Conservation (phyloP, 2,113 vertebrate species). For the Rhinoderma darwinii region DNA sequence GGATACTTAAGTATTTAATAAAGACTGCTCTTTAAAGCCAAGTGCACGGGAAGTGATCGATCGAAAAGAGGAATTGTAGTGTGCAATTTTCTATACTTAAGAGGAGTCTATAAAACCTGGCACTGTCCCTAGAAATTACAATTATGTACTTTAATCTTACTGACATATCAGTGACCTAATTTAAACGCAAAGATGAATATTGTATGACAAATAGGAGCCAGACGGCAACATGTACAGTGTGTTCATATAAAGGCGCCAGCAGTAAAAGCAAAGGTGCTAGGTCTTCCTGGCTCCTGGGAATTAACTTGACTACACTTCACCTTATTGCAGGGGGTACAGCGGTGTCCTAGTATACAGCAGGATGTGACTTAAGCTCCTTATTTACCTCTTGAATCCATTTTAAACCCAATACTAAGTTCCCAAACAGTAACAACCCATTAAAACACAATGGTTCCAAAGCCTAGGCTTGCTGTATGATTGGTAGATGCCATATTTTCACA, state of each 20-base stretch:
- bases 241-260: constrained; percentile 27
- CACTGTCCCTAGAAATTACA: constrained; percentile 4
- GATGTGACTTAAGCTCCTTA: constrained; percentile 16
- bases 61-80: neutral
- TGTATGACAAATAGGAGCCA: constrained; percentile 34
- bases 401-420: constrained; percentile 28
- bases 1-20: neutral
- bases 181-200: neutral
- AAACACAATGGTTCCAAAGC: constrained; percentile 21
- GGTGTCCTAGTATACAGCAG: neutral
- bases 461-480: constrained; percentile 23
- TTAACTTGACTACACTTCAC: constrained; percentile 12
- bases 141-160: neutral
- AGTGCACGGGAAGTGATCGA: neutral
- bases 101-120: neutral
- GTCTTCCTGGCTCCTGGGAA: constrained; percentile 9
- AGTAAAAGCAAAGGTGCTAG: constrained; percentile 8
- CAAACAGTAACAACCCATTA: constrained; percentile 20
- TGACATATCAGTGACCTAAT: constrained; percentile 8
- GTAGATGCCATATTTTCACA: constrained; percentile 13
- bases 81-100: constrained; percentile 11
- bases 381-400: constrained; percentile 35
- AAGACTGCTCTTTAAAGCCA: neutral
- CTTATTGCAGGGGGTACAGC: neutral
- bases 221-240: neutral